phyloP scores from a whole-genome alignment of 2,888 invertebrate genomes.

The Thereva nobilitata region DNA sequence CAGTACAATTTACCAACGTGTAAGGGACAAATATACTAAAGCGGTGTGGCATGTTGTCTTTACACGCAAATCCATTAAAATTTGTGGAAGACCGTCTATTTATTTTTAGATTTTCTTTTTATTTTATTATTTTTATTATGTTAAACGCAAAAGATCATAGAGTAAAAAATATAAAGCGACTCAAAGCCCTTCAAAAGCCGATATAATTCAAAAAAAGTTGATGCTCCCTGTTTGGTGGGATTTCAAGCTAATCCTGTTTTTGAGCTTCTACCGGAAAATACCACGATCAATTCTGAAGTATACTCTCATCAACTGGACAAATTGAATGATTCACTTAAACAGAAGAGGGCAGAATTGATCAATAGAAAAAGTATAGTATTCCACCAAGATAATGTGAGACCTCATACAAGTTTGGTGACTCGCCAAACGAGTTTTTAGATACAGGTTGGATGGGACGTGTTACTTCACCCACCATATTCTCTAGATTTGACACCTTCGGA shows the following conservation, averaged over 20 bases:
- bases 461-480: no score
- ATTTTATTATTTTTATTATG: no score
- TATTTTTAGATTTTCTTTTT: no score
- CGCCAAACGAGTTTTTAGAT: slow-evolving; percentile 5
- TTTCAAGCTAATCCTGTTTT: background rate
- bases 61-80: no score
- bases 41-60: no score
- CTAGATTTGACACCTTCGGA: slow-evolving; percentile 4
- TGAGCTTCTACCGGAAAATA: slow-evolving; percentile 1
- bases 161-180: slow-evolving; percentile 2
- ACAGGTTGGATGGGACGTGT: background rate
- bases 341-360: slow-evolving; percentile 4
- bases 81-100: no score
- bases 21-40: no score
- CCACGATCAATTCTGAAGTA: slow-evolving; percentile 3
- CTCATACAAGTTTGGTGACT: background rate
- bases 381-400: slow-evolving; percentile 9
- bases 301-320: slow-evolving; percentile 7
- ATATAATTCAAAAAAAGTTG: slow-evolving; percentile 5
- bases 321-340: background rate
- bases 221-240: slow-evolving; percentile 6
- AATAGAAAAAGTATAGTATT: slow-evolving; percentile 6
- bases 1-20: no score
- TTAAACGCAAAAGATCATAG: slow-evolving; percentile 1
- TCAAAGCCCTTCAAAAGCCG: slow-evolving; percentile 11